Conservation (phyloP, 1,140 invertebrate species). For the Ostrea edulis region DNA sequence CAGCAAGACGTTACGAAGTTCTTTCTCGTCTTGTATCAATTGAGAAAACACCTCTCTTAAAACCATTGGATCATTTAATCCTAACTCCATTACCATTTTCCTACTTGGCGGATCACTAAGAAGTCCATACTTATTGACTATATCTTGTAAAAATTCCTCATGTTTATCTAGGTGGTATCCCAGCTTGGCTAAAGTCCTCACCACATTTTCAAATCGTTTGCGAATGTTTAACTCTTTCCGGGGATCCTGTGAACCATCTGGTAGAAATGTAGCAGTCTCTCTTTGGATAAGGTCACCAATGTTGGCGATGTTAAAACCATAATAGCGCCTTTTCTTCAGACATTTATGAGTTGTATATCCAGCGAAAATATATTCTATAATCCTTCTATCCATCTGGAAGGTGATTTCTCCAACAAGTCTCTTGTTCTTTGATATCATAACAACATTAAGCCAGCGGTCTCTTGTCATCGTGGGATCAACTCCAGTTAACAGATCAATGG, state of each 20-base stretch:
- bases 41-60: constrained; percentile 61
- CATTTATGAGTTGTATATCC: not conserved
- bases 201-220: constrained; percentile 57
- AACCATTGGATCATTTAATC: constrained; percentile 60
- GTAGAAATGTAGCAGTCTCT: constrained; percentile 48
- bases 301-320: constrained; percentile 69
- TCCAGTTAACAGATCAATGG: too few relatives aligned
- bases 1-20: constrained; percentile 61
- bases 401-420: constrained; percentile 67
- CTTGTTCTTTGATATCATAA: constrained; percentile 38
- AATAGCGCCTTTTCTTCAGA: constrained; percentile 54
- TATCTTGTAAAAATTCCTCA: constrained; percentile 62
- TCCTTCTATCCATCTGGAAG: constrained; percentile 69
- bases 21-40: constrained; percentile 50
- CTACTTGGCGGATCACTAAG: constrained; percentile 61
- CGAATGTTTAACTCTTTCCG: constrained; percentile 56
- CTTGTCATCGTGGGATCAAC: too few relatives aligned
- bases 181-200: constrained; percentile 53
- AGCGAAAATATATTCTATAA: constrained; percentile 66
- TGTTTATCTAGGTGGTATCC: constrained; percentile 65
- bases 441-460: not conserved
- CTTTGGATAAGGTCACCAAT: constrained; percentile 64
- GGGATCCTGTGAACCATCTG: constrained; percentile 43
- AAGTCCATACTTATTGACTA: constrained; percentile 71
- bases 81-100: constrained; percentile 51